phyloP scores from a whole-genome alignment of 92 coral and sea anemone species.

The Heliopora coerulea region DNA sequence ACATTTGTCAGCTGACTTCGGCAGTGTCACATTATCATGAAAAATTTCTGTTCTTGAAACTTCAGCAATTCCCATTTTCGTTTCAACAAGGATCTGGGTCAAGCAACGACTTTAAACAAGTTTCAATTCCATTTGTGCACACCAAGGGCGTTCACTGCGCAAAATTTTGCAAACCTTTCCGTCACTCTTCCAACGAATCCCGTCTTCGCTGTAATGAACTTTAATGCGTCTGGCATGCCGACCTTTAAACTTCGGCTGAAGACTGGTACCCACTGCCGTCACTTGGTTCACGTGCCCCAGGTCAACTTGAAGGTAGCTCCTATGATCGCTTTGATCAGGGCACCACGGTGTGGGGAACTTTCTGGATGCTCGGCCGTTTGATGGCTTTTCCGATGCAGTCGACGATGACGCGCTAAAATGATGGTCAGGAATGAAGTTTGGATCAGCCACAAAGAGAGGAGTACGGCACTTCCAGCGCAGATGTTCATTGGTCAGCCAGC shows the following conservation, averaged over 20 bases:
- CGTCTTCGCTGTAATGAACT: slow-evolving; percentile 12
- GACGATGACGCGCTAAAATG: slow-evolving; percentile 15
- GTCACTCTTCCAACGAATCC: slow-evolving; percentile 16
- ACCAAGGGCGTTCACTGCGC: no score
- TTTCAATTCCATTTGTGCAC: no score
- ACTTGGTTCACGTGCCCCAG: slow-evolving; percentile 16
- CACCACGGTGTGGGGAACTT: slow-evolving; percentile 11
- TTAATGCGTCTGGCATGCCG: slow-evolving; percentile 11
- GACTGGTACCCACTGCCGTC: slow-evolving; percentile 5
- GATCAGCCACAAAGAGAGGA: background rate
- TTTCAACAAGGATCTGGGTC: no score
- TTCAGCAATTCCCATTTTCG: no score
- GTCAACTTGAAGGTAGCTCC: slow-evolving; percentile 28
- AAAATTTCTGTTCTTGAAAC: no score
- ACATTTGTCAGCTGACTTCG: no score
- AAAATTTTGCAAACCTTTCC: slow-evolving; percentile 2
- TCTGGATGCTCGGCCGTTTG: background rate
- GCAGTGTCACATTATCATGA: no score
- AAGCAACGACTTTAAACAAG: no score
- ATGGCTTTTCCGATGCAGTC: background rate
- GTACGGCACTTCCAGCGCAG: slow-evolving; percentile 2
- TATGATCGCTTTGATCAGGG: slow-evolving; percentile 6
- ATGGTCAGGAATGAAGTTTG: slow-evolving; percentile 10
- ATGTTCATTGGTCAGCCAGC: background rate
- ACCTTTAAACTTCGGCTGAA: background rate